Evolutionary conservation across 2,888 invertebrate genomes (phyloP).

Genomic region (Sesia apiformis): DNA sequence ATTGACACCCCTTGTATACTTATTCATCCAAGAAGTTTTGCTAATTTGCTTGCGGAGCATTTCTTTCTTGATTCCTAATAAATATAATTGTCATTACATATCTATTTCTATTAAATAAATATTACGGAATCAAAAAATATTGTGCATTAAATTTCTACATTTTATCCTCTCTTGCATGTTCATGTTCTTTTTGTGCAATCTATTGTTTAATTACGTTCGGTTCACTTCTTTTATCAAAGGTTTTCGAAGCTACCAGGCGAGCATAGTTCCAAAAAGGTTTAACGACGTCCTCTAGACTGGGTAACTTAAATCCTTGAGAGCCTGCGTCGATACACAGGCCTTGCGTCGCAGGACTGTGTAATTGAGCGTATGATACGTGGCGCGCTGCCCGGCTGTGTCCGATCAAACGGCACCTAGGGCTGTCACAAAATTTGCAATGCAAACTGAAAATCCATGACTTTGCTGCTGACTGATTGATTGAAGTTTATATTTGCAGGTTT

Average conservation of each 20-base stretch:
- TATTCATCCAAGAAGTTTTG: no score
- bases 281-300: not conserved
- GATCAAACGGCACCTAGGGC: conserved; percentile 36
- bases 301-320: conserved; percentile 10
- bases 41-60: no score
- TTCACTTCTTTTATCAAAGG: conserved; percentile 19
- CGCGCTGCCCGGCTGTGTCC: conserved; percentile 47
- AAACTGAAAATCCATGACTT: no score
- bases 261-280: conserved; percentile 14
- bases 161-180: no score
- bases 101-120: no score
- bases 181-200: not conserved
- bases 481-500: no score
- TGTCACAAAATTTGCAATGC: conserved; percentile 13
- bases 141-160: no score
- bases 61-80: no score
- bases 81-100: no score
- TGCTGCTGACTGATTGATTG: no score
- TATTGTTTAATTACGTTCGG: conserved; percentile 13
- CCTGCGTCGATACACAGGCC: conserved; percentile 10
- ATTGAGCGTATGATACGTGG: conserved; percentile 60
- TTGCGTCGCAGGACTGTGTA: conserved; percentile 36
- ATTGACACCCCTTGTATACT: no score
- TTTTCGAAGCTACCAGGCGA: conserved; percentile 10
- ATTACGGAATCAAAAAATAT: no score